Evolutionary conservation across 1,140 invertebrate species (phyloP).

Genomic region (Scaptomyza hsui): DNA sequence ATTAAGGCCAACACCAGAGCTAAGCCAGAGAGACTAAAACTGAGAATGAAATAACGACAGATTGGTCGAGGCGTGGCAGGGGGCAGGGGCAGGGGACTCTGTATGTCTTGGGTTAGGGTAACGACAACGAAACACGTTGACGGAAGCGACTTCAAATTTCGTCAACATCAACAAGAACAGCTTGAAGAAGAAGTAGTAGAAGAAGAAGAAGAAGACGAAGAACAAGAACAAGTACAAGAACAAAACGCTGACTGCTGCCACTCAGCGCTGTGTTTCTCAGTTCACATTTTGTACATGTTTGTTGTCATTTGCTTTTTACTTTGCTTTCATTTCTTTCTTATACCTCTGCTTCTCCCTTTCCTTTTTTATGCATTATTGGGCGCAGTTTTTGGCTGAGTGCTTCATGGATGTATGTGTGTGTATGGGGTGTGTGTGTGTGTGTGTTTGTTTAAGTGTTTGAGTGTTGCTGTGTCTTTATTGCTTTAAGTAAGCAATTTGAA

Average conservation of each 20-base stretch:
- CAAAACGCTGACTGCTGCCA: constrained; percentile 9
- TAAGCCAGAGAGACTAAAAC: constrained; percentile 4
- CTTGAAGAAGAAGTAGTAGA: constrained; percentile 12
- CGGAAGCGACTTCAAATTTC: constrained; percentile 41
- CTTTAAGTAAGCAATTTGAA: constrained; percentile 81
- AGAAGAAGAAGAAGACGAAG: too few species aligned
- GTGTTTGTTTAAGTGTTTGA: constrained; percentile 23
- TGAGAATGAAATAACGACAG: background rate
- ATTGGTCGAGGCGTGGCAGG: background rate
- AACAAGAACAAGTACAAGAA: too few species aligned
- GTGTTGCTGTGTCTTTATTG: constrained; percentile 63
- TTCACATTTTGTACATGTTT: constrained; percentile 41
- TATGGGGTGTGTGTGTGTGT: constrained; percentile 9
- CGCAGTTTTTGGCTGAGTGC: constrained; percentile 70
- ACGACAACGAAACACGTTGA: constrained; percentile 16
- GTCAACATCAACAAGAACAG: constrained; percentile 7
- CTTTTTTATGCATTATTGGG: constrained; percentile 32
- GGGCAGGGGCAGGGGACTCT: constrained; percentile 35
- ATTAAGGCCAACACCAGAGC: constrained; percentile 48
- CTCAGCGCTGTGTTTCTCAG: constrained; percentile 11
- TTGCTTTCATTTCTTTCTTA: constrained; percentile 29
- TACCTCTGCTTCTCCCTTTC: constrained; percentile 5
- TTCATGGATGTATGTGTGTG: constrained; percentile 16
- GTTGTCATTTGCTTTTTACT: constrained; percentile 53
- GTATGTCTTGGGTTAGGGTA: constrained; percentile 27